Evolutionary conservation across 2,797 vertebrate genomes (phyloP), one percentile per base, ranked within the genome.

Genomic region (Anabacerthia variegaticeps): DNA sequence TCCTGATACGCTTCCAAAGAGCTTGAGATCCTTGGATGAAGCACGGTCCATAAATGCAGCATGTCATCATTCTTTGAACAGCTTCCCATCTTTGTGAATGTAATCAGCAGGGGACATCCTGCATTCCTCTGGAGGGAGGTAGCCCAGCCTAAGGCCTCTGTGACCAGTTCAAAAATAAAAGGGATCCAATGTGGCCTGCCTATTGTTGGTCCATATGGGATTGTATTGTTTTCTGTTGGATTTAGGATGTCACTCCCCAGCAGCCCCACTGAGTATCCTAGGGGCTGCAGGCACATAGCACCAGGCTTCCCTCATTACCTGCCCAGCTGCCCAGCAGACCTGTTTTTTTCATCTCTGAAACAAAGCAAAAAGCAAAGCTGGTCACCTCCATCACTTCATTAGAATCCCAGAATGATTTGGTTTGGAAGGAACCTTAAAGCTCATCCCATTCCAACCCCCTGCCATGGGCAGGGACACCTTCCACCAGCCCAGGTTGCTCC

Each of bases 61-160:
- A 0, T 62, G 82, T 81, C 87, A 55, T 77, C 55, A 6, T 62
- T 46, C 91, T 85, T 14, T 52, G 78, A 93, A 21, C 62, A 62
- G 78, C 80, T 76, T 73, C 85, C 73, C 71, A 68, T 74, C 56
- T 93, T 85, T 93, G 89, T 86, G 39, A 62, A 28, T 12, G 5
- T 23, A 15, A 55, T 67, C 75, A 77, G 16, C 72, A 62, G 74
- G 83, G 81, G 66, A 91, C 88, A 85, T 62, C 75, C 71, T 93
- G 82, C 54, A 12, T 73, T 90, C 85, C 73, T 90, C 78, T 78
- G 84, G 5, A 52, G 71, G 24, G 75, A 73, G 73, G 48, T 36
- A 68, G 84, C 80, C 69, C 30, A 44, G 74, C 62, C 74, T 65
- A 6, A 90, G 76, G 11, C 44, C 15, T 26, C 46, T 16, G 1